These are phyloP conservation scores for Neosilurus hyrtlii DNA, from an alignment of 2,797 vertebrate species.

Conservation along the genomic window DNA sequence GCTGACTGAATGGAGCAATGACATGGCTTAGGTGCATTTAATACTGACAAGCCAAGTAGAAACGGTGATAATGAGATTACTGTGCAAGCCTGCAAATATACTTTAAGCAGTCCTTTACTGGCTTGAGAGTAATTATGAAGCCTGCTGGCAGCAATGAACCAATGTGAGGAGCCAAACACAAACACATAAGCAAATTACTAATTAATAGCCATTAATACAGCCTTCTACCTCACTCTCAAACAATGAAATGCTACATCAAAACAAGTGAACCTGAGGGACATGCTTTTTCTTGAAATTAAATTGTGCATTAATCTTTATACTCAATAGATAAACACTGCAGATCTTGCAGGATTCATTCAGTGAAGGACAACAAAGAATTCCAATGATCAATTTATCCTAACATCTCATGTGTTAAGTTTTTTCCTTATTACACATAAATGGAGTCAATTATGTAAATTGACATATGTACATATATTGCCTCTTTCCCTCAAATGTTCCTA, in stretches of 20 bases:
- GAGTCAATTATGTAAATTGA: constrained; percentile 37
- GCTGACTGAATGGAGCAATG: constrained; percentile 10
- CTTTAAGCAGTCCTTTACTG: constrained; percentile 18
- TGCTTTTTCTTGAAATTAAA: constrained; percentile 38
- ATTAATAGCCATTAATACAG: constrained; percentile 32
- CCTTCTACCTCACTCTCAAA: constrained; percentile 27
- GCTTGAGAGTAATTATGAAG: constrained; percentile 39
- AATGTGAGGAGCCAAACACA: constrained; percentile 6
- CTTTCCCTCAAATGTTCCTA: constrained; percentile 12
- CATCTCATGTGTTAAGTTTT: constrained; percentile 34
- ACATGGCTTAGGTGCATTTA: constrained; percentile 35
- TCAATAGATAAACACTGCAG: constrained; percentile 27
- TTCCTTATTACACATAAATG: constrained; percentile 50
- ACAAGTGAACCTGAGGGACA: constrained; percentile 27
- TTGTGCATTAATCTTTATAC: constrained; percentile 36
- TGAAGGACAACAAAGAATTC: constrained; percentile 27
- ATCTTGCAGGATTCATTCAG: constrained; percentile 34
- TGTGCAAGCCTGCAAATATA: constrained; percentile 31
- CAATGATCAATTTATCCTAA: constrained; percentile 35
- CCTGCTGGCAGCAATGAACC: constrained; percentile 14
- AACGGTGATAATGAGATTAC: constrained; percentile 39
- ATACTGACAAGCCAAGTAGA: constrained; percentile 27
- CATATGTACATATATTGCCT: constrained; percentile 36
- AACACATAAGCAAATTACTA: constrained; percentile 14
- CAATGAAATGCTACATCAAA: constrained; percentile 30